Base-by-base conservation (phyloP, 2,797 vertebrate genomes). In the Malurus splendens region DNA sequence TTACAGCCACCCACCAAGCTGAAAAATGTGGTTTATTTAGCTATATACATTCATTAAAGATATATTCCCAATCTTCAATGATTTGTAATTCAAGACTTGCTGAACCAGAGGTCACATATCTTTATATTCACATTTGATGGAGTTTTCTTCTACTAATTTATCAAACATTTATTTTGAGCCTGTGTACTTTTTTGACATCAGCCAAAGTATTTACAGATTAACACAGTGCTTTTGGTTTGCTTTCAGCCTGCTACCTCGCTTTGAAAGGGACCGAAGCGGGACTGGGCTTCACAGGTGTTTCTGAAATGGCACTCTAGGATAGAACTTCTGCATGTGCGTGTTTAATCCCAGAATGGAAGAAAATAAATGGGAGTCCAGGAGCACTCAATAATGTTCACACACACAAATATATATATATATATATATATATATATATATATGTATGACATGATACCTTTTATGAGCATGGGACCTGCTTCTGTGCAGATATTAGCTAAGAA, bases 1-100 rank as follows among this genome's bases (percentile, higher is more conserved):
- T 75, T 93, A 76, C 71, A 94, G 80, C 94, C 93, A 95, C 94
- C 91, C 94, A 94, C 91, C 71, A 94, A 76, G 93, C 77, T 94
- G 71, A 92, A 94, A 92, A 92, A 78, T 67, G 78, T 79, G 39
- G 80, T 87, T 92, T 88, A 64, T 87, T 90, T 90, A 70, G 71
- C 74, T 73, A 50, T 88, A 94, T 90, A 81, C 74, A 73, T 94
- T 80, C 70, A 93, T 76, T 92, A 59, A 84, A 84, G 42, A 87
- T 91, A 82, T 18, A 92, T 56, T 87, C 50, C n/a, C 33, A 78
- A 50, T 81, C 66, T 89, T 81, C 33, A 73, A 52, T 89, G 62
- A 89, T 66, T 73, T 86, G 64, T 83, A 90, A 86, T 78, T 89
- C 82, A 87, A 82, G 56, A 70, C 48, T 78, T 56, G 45, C 64